phyloP scores from a whole-genome alignment of 2,888 invertebrate species.

The Cyclophora punctaria region DNA sequence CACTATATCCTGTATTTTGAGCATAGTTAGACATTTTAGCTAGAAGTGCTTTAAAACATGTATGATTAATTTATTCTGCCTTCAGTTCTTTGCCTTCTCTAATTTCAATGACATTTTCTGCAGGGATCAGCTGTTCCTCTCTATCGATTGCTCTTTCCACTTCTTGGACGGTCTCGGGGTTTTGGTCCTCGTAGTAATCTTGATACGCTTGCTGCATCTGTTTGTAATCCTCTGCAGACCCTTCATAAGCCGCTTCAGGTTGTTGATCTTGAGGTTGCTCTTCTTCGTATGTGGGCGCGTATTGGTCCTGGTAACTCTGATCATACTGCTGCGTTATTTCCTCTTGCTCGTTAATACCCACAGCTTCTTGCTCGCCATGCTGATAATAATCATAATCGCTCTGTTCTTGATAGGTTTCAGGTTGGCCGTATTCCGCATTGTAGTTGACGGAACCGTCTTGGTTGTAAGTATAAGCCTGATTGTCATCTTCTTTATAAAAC shows the following conservation, averaged over 20 bases:
- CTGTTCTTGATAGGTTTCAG: slow-evolving; percentile 21
- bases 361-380: slow-evolving; percentile 18
- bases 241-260: slow-evolving; percentile 8
- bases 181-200: slow-evolving; percentile 20
- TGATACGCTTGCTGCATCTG: slow-evolving; percentile 13
- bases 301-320: slow-evolving; percentile 50
- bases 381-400: slow-evolving; percentile 43
- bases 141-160: slow-evolving; percentile 34
- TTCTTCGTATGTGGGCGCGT: slow-evolving; percentile 23
- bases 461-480: slow-evolving; percentile 21
- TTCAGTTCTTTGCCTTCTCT: too few species aligned
- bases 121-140: slow-evolving; percentile 8
- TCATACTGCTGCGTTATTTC: slow-evolving; percentile 47
- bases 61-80: too few species aligned
- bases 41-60: too few species aligned
- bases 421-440: slow-evolving; percentile 23
- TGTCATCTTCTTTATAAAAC: slow-evolving; percentile 37
- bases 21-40: too few species aligned
- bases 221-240: slow-evolving; percentile 4
- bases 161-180: slow-evolving; percentile 23
- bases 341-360: slow-evolving; percentile 42
- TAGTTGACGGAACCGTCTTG: slow-evolving; percentile 18
- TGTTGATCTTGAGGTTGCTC: slow-evolving; percentile 14
- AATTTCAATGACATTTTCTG: too few species aligned
- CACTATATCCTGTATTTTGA: too few species aligned